Conservation (phyloP, 1,140 invertebrate species). For the Coptotermes formosanus region DNA sequence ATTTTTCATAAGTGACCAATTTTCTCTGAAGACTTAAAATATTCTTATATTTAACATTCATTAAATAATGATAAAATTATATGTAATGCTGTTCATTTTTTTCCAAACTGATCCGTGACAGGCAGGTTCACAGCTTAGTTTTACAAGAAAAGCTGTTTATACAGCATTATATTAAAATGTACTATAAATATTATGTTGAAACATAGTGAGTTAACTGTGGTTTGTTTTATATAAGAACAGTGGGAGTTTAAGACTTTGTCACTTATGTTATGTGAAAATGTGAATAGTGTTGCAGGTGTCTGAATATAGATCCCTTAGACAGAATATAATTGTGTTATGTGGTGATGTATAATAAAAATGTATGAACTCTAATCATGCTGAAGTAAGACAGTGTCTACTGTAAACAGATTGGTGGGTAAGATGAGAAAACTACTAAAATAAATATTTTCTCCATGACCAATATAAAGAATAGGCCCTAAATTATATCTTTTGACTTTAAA, state of each 20-base stretch:
- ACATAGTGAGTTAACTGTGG: too few species aligned
- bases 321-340: neutral
- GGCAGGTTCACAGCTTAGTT: too few species aligned
- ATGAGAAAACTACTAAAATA: neutral
- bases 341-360: neutral
- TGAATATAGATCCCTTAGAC: neutral
- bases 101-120: too few species aligned
- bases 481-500: neutral
- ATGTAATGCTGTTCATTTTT: too few species aligned
- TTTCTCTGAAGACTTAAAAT: too few species aligned
- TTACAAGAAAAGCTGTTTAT: too few species aligned
- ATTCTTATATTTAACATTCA: too few species aligned
- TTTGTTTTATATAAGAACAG: too few species aligned
- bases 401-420: neutral
- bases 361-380: neutral
- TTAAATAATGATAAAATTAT: too few species aligned
- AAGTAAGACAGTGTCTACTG: neutral
- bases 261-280: neutral
- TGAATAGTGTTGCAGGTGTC: neutral
- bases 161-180: too few species aligned
- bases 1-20: too few species aligned
- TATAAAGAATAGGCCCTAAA: neutral
- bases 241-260: neutral
- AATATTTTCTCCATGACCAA: neutral
- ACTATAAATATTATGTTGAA: too few species aligned